Base-by-base conservation (phyloP, 2,113 vertebrate genomes). In the Morone chrysops region DNA sequence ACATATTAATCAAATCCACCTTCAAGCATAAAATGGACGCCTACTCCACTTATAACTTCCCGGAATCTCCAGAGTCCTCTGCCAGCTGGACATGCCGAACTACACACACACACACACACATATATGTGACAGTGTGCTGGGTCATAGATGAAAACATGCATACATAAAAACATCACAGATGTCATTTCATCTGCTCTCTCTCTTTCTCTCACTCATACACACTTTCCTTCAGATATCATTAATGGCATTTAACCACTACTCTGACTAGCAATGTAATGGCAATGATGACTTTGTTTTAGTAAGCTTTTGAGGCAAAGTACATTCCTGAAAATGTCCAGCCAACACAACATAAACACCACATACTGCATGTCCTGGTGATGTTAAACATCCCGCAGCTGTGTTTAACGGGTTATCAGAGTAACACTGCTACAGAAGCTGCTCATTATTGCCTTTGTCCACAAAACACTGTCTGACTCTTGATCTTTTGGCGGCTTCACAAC, bases 51-150 rank as follows among this genome's bases (percentile, higher is more conserved):
- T 66, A 25, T 70, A 78, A 86, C 79, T 87, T 76, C 66, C 57
- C 4, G 2, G 45, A 78, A 65, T 82, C 75, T 75, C 73, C 40
- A 40, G 59, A 70, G 51, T 54, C 20, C 3, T 70, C 17, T 48
- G 48, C 72, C 82, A 87, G 76, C 69, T 73, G 79, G 60, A 88
- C 70, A 67, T n/a, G 43, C 78, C 48, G 31, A 62, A 50, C 61
- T 47, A 6, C 67, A 50, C 57, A 48, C 80, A 66, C 61, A 41
- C 61, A 41, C 17, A 12, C 18, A 60, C 12, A 22, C 31, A 53
- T 18, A 14, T 4, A 4, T 13, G 6, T 67, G 65, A 74, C 53
- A 36, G 31, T 38, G 16, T 41, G 50, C 41, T 45, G 18, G 59
- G 45, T 65, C 25, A 65, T 43, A 70, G 48, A 75, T 69, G 22